Base-by-base conservation (phyloP, 2,797 vertebrate species). In the Tokudaia muenninki region DNA sequence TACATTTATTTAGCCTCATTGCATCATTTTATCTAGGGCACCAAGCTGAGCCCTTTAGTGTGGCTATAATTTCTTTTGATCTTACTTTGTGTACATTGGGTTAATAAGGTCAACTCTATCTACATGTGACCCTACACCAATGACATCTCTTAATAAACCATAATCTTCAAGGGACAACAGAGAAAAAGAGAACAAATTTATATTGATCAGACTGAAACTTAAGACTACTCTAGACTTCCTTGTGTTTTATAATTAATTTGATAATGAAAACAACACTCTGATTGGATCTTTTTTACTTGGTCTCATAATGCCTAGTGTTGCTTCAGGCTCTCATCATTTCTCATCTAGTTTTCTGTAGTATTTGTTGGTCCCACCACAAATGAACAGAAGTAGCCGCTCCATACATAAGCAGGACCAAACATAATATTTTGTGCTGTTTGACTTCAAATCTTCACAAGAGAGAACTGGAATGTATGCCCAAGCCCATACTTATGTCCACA, bases 11-110 rank as follows among this genome's bases (percentile, higher is more conserved):
- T 79, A 90, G 57, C 22, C 80, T 80, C 84, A 92, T 95, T 96
- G 61, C 92, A 92, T 97, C 78, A 88, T 91, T 87, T 97, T 98
- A 94, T 97, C 97, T 96, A 96, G 52, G 67, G 52, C 21, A 13
- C 50, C 75, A 95, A 87, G 21, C 31, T 92, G 88, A 94, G 95
- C 59, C 44, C 72, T 50, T 95, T 92, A 57, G 50, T 57, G 37
- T 91, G 72, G 17, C 61, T 96, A 74, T 88, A 83, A 94, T 95
- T 97, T 96, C 92, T 97, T 93, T 94, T 63, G 41, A 22, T 94
- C 55, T 92, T 80, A 77, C 65, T 92, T 31, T 94, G 47, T 87
- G 52, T 92, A 94, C 63, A 84, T 41, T 96, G 67, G 81, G 86
- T 89, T 97, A 96, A 96, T 96, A 91, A 97, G 94, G 82, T 95